phyloP scores from a whole-genome alignment of 2,888 invertebrate genomes.

The Suillia variegata region DNA sequence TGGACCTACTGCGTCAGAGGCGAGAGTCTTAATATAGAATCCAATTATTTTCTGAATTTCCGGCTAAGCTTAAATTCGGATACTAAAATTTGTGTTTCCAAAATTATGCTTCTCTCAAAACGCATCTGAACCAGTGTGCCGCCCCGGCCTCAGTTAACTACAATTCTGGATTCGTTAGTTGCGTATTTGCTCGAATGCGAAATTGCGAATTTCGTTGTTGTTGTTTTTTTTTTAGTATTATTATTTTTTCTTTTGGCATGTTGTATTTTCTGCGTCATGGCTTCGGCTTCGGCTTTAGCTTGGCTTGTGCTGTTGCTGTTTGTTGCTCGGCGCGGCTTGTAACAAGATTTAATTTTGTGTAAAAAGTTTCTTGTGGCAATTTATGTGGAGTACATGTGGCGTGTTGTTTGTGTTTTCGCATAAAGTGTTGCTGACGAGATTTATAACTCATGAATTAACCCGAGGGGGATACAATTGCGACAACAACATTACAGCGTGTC shows the following conservation, averaged over 20 bases:
- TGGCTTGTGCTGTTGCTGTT: constrained; percentile 20
- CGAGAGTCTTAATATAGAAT: too few relatives aligned
- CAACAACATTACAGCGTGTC: constrained; percentile 13
- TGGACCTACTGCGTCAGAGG: too few relatives aligned
- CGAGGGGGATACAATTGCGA: constrained; percentile 31
- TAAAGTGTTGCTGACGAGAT: constrained; percentile 55
- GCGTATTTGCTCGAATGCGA: constrained; percentile 15
- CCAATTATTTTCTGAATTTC: too few relatives aligned
- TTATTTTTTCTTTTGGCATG: neutral
- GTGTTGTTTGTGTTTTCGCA: constrained; percentile 51
- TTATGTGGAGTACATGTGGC: constrained; percentile 51
- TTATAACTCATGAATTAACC: constrained; percentile 57
- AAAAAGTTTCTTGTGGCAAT: constrained; percentile 51
- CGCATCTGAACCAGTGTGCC: too few relatives aligned
- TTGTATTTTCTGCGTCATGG: too few relatives aligned
- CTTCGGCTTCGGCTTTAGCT: constrained; percentile 17
- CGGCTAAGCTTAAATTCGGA: too few relatives aligned
- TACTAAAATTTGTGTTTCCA: too few relatives aligned
- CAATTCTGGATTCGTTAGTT: constrained; percentile 13
- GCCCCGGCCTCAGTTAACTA: too few relatives aligned
- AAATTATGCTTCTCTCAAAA: too few relatives aligned
- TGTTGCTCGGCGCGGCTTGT: constrained; percentile 41
- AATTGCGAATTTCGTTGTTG: too few relatives aligned
- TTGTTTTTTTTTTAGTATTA: too few relatives aligned
- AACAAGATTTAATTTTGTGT: constrained; percentile 52